phyloP scores from a whole-genome alignment of 1,140 invertebrate species.

The Leptoteleia sp. region DNA sequence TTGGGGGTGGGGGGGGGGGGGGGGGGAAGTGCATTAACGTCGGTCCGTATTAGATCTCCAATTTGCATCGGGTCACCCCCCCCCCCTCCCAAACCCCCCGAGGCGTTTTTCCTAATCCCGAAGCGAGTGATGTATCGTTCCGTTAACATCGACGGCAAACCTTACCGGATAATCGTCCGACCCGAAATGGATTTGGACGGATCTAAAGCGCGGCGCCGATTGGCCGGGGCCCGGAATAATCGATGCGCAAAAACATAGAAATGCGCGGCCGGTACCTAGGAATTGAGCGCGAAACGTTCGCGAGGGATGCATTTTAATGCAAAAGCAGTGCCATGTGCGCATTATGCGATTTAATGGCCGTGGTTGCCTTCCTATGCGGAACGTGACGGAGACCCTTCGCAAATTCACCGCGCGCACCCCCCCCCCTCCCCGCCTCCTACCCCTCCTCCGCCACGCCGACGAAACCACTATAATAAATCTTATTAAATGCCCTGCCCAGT shows the following conservation, averaged over 20 bases:
- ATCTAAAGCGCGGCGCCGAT: slow-evolving; percentile 9
- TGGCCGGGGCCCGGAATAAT: slow-evolving; percentile 51
- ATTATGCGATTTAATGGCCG: slow-evolving; percentile 52
- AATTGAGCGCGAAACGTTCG: slow-evolving; percentile 21
- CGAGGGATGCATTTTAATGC: slow-evolving; percentile 57
- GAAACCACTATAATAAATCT: slow-evolving; percentile 46
- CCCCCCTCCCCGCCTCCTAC: slow-evolving; percentile 18
- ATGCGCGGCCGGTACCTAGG: slow-evolving; percentile 4
- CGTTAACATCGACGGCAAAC: slow-evolving; percentile 19
- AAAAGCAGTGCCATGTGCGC: slow-evolving; percentile 56
- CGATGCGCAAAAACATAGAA: slow-evolving; percentile 50
- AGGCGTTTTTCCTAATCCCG: slow-evolving; percentile 4
- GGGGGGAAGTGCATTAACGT: slow-evolving; percentile 16
- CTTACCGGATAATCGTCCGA: slow-evolving; percentile 4
- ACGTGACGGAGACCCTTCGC: slow-evolving; percentile 57
- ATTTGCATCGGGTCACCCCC: no score
- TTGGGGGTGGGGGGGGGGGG: no score
- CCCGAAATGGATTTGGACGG: slow-evolving; percentile 16
- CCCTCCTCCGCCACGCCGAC: no score
- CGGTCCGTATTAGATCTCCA: slow-evolving; percentile 7
- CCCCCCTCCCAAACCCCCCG: no score
- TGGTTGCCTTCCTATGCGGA: slow-evolving; percentile 42
- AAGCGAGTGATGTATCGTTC: slow-evolving; percentile 7
- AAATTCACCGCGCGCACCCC: slow-evolving; percentile 48
- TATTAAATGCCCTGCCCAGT: slow-evolving; percentile 39